Evolutionary conservation across 2,888 invertebrate genomes (phyloP), one percentile per base, ranked within the genome.

Genomic region (Dasysyrphus tricinctus): DNA sequence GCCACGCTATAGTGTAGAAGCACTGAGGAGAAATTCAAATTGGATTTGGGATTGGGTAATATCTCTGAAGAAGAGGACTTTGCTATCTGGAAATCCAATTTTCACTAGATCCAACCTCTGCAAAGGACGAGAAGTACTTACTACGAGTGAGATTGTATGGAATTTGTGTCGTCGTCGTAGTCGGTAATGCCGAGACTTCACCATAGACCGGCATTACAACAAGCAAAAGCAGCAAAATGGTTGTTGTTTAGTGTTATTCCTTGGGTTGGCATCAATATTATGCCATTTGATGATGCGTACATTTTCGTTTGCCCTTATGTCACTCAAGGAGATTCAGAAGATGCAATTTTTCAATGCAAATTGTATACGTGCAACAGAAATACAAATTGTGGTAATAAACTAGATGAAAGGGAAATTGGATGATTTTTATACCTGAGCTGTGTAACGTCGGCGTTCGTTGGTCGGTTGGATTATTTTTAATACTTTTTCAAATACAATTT

Each of bases 11-110:
- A 16, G 29, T 39, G 37, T 3, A 37, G 24, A 19, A 37, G 51
- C 14, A 54, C 1, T 39, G 69, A 39, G 54, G 24, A 54, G 39
- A 39, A 69, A 69, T 54, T 54, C 69, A 74, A 74, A 74, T 80
- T 80, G 57, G 74, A 74, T 80, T 80, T 67, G 57, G 19, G 32
- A 37, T 44, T 34, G 29, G 34, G 69, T 51, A 51, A 69, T 69
- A 69, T 54, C 24, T 69, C 54, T 39, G 47, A n/a, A 69, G 69
- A 69, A 54, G 54, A 54, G 57, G 7, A 59, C 34, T 34, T 19
- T 61, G 47, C 42, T 42, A 61, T 61, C 61, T 61, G 39, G 39
- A 65, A 67, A 69, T 69, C 54, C 69, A 69, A 54, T 69, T 69
- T 69, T 69, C 69, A 6, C 69, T 29, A n/a, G n/a, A 69, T 54